Evolutionary conservation across 2,888 invertebrate species (phyloP), one percentile per base, ranked within the genome.

Genomic region (Macaria notata): DNA sequence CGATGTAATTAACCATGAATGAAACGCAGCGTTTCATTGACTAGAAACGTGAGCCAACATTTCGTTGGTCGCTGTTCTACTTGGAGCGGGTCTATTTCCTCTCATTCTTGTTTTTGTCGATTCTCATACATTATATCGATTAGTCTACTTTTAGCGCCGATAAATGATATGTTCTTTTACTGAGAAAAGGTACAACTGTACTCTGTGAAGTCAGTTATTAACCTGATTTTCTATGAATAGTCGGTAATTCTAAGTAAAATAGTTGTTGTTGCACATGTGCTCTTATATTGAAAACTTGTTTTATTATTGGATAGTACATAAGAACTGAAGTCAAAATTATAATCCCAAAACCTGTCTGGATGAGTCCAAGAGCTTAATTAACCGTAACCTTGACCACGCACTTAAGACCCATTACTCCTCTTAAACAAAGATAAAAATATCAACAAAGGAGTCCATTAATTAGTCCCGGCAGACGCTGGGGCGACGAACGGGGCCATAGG

Each of bases 21-120:
- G 86, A 87, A 89, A 84, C 80, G 82, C 79, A 82, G 76, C 84
- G 80, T 83, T 86, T 87, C 85, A 88, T 88, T 87, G 84, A 84
- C 83, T 83, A 79, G 84, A 85, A 83, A 84, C 83, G 83, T 81
- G 82, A 84, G 84, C 79, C 81, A 88, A 86, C 83, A 82, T 83
- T 86, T 75, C 77, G 81, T 82, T 81, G 72, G 73, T 71, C 53
- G 47, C 49, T 46, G 53, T 9, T 56, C 56, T 41, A 60, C 49
- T 56, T 60, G 53, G 41, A 56, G 44, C 60, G 30, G 31, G 54
- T 59, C 59, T 51, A 59, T 55, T 59, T 59, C 59, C 59, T 59
- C 47, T 47, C 47, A 47, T 53, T 58, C 58, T 54, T 46, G 54
- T 54, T 53, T 49, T 54, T 58, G 39, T 58, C 30, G 58, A 49